Base-by-base conservation (phyloP, 2,888 invertebrate genomes). In the Apotomis capreana region DNA sequence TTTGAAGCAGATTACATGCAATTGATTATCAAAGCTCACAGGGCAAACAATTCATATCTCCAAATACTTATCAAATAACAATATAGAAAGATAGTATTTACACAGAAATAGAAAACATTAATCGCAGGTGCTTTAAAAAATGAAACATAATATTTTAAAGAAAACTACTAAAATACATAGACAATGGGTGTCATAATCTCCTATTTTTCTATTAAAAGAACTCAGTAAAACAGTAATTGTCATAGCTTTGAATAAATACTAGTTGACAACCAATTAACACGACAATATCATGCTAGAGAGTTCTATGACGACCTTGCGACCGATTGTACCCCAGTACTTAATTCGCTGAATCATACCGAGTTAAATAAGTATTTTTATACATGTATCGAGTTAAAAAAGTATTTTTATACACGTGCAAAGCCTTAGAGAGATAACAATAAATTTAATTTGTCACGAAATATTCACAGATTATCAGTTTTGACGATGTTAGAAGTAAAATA, bases 321-420 rank as follows among this genome's bases (percentile, higher is more conserved):
- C 46, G 15, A 58, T 68, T 68, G 37, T 36, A 13, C 51, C 58
- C 52, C 59, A 59, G 49, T 40, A 58, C 37, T 12, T 63, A 58
- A 12, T 62, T 54, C 54, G 63, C 72, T 72, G 68, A 72, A 68
- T 72, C 72, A 72, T 63, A 62, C 12, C n/a, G 5, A 10, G 9
- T 36, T 40, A 44, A 54, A 44, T 46, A n/a, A 12, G 5, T 6
- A 40, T 3, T 40, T 6, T 6, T 40, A 40, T 40, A 40, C 40
- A 6, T 40, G 26, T 63, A 62, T 5, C n/a, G 5, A 10, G 9
- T 36, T 40, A 44, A 54, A 44, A 46, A n/a, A 12, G 5, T 6
- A 40, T 40, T 40, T 6, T 6, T 40, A 40, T 40, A 40, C 40
- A 6, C 1, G 26, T 26, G 15, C 0, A 9, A 46, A 8, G 9